Conservation (phyloP, 1,140 invertebrate species). For the roundworm (Caenorhabditis elegans) region WBcel235 BX284604.4:7217001-7217500, state of each 20-base stretch:
- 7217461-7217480: not conserved
- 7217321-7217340: not conserved
- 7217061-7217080: constrained; percentile 38
- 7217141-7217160: constrained; percentile 86
- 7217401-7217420: constrained; percentile 31
- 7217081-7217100: not conserved
- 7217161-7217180: constrained; percentile 89
- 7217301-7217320: constrained; percentile 5
- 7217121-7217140: constrained; percentile 58
- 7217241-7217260: not conserved
- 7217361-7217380: not conserved
- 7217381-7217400: not conserved
- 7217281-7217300: not conserved
- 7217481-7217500: not conserved
- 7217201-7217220: constrained; percentile 99
- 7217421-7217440: constrained; percentile 25
- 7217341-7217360: not conserved
- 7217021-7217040: constrained; percentile 94
- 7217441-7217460: not conserved
- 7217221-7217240: constrained; percentile 70
- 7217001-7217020: constrained; percentile 90
- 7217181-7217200: constrained; percentile 92
- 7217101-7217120: not conserved
- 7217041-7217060: constrained; percentile 83
- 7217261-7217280: not conserved